Percentiles rank a stretch among this genome's conserved stretches.
phyloP scores from a whole-genome alignment of 2,113 vertebrate species.

The Leiothrix lutea region DNA sequence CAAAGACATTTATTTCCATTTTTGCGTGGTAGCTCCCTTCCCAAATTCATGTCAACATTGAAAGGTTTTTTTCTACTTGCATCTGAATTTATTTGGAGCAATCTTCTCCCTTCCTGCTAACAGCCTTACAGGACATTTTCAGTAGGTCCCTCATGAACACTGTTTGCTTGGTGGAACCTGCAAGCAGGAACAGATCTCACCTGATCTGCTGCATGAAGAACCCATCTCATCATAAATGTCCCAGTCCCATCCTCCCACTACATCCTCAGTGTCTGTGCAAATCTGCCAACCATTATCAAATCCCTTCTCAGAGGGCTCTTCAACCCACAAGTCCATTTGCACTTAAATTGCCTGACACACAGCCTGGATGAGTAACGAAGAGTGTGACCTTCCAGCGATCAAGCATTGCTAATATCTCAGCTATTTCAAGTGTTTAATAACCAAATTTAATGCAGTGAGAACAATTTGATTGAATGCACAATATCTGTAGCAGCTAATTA shows the following conservation, averaged over 20 bases:
- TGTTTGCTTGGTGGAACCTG: neutral
- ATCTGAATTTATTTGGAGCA: neutral
- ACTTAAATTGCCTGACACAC: neutral
- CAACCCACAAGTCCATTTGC: slow-evolving; percentile 26
- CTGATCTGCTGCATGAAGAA: neutral
- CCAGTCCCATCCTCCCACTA: neutral
- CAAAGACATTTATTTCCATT: neutral
- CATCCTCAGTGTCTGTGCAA: neutral
- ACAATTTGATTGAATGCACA: slow-evolving; percentile 4
- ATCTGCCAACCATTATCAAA: neutral
- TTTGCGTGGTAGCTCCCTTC: neutral
- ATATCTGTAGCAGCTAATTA: slow-evolving; percentile 48
- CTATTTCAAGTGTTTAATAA: slow-evolving; percentile 36
- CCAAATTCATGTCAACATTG: neutral
- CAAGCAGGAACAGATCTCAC: neutral
- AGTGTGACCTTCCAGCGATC: neutral
- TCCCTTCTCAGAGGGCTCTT: neutral
- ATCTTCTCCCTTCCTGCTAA: neutral
- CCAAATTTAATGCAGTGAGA: slow-evolving; percentile 45
- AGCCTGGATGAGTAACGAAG: slow-evolving; percentile 1
- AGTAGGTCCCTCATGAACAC: neutral
- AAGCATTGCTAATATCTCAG: slow-evolving; percentile 28
- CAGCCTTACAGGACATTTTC: neutral
- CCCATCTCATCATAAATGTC: neutral
- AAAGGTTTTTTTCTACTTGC: neutral